Percentiles rank a stretch among this genome's conserved stretches.
phyloP scores from a whole-genome alignment of 1,140 invertebrate species.

The Ceratitis capitata region DNA sequence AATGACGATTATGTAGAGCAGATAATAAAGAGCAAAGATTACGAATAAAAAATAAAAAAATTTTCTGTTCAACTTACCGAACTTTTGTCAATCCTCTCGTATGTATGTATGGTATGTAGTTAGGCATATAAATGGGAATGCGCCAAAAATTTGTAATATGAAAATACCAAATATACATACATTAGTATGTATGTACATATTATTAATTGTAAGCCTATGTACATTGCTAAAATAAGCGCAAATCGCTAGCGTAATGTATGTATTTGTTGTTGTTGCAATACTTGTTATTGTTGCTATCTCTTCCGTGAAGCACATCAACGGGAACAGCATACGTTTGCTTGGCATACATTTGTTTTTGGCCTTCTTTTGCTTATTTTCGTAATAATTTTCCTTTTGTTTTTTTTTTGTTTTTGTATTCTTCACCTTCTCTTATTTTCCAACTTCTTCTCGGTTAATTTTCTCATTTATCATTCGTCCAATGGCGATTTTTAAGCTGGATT shows the following conservation, averaged over 20 bases:
- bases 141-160: too few species aligned
- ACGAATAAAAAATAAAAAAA: not conserved
- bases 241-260: not conserved
- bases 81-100: too few species aligned
- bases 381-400: too few species aligned
- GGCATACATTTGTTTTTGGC: constrained; percentile 10
- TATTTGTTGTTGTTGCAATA: not conserved
- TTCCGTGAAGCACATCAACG: not conserved
- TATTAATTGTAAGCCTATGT: not conserved
- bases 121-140: too few species aligned
- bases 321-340: constrained; percentile 1
- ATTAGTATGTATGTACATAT: not conserved
- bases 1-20: too few species aligned
- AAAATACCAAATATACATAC: too few species aligned
- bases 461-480: not conserved
- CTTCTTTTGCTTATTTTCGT: not conserved
- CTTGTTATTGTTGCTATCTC: not conserved
- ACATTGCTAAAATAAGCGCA: not conserved
- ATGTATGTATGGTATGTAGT: too few species aligned
- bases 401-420: not conserved
- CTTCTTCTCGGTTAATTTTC: not conserved
- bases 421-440: too few species aligned
- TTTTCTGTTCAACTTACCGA: too few species aligned
- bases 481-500: constrained; percentile 3
- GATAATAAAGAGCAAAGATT: too few species aligned